Evolutionary conservation across 2,888 invertebrate genomes (phyloP).

Genomic region (Hymenopus coronatus): DNA sequence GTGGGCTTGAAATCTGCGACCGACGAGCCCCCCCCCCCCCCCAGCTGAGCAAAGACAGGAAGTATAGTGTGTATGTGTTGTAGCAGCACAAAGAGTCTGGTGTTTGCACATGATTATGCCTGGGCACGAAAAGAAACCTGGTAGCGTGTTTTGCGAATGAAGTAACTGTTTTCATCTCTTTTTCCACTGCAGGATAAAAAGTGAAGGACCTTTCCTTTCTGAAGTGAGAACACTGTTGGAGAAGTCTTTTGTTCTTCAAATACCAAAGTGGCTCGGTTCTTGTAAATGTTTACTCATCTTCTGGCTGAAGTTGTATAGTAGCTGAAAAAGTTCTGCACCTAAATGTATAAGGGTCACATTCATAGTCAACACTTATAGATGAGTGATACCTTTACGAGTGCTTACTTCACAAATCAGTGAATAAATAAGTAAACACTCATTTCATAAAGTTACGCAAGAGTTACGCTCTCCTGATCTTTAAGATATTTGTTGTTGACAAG

Average conservation of each 20-base stretch:
- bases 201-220: not conserved
- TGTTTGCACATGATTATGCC: not conserved
- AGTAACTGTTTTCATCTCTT: not conserved
- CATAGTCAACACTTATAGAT: too few species aligned
- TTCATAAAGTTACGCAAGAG: too few species aligned
- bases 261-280: not conserved
- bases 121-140: not conserved
- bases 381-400: too few species aligned
- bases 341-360: too few species aligned
- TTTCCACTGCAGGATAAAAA: not conserved
- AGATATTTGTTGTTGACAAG: too few species aligned
- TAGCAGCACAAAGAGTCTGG: not conserved
- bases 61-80: not conserved
- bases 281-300: not conserved
- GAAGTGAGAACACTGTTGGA: not conserved
- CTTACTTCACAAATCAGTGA: too few species aligned
- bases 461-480: too few species aligned
- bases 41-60: not conserved
- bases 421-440: too few species aligned
- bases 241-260: not conserved
- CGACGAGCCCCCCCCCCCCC: too few species aligned
- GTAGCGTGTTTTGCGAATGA: not conserved
- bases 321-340: too few species aligned
- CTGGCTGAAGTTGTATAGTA: not conserved
- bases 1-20: not conserved